Evolutionary conservation across 2,797 vertebrate species (phyloP).

Genomic region (Eupleurogrammus muticus): DNA sequence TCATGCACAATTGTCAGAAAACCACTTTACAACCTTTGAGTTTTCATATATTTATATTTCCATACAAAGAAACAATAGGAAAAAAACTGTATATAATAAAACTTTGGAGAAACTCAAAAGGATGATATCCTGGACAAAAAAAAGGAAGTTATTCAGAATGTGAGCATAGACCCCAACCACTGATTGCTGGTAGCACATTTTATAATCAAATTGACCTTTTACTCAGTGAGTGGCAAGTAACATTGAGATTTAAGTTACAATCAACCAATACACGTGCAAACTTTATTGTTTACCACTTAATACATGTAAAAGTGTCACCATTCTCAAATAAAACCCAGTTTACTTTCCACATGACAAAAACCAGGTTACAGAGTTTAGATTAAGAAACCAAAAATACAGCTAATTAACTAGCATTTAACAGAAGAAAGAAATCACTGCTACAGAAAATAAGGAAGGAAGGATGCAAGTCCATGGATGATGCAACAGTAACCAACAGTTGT

Average conservation of each 20-base stretch:
- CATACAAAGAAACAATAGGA: slow-evolving; percentile 65
- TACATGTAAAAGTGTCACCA: slow-evolving; percentile 34
- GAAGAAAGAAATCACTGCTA: neutral
- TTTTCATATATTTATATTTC: slow-evolving; percentile 70
- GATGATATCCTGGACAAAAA: slow-evolving; percentile 22
- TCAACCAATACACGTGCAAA: slow-evolving; percentile 6
- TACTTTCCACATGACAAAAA: slow-evolving; percentile 9
- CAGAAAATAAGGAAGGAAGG: slow-evolving; percentile 29
- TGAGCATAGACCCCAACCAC: slow-evolving; percentile 40
- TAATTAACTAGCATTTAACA: neutral
- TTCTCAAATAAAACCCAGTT: neutral
- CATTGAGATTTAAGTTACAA: neutral
- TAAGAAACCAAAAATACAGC: slow-evolving; percentile 4
- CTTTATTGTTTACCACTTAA: neutral
- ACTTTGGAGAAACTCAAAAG: slow-evolving; percentile 42
- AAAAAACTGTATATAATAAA: slow-evolving; percentile 48
- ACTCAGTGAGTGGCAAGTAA: slow-evolving; percentile 11
- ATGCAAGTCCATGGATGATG: slow-evolving; percentile 10
- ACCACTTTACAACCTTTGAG: slow-evolving; percentile 35
- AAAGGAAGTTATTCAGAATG: slow-evolving; percentile 11
- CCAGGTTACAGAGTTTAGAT: neutral
- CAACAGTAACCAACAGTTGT: slow-evolving; percentile 15
- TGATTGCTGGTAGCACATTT: slow-evolving; percentile 10
- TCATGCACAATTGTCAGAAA: slow-evolving; percentile 51
- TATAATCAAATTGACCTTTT: slow-evolving; percentile 23